Evolutionary conservation across 2,888 invertebrate genomes (phyloP).

Genomic region (Cerceris rybyensis): DNA sequence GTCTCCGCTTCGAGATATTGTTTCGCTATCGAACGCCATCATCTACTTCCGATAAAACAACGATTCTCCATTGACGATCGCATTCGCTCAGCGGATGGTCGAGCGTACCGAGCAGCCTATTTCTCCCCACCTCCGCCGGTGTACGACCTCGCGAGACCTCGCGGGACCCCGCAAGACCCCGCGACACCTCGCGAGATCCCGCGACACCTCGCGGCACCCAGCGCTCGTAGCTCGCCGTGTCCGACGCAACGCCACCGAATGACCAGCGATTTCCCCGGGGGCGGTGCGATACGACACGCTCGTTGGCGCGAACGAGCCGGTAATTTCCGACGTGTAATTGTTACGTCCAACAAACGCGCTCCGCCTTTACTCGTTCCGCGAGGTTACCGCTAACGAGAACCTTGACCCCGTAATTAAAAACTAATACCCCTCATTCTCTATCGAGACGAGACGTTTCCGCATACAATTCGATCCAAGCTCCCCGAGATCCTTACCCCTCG

Average conservation of each 20-base stretch:
- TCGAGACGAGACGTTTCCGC: conserved; percentile 26
- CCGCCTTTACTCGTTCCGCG: conserved; percentile 28
- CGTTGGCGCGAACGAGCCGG: conserved; percentile 2
- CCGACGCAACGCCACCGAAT: not conserved
- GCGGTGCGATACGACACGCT: not conserved
- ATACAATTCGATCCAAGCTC: not conserved
- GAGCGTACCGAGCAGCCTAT: no score
- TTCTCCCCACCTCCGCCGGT: no score
- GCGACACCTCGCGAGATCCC: no score
- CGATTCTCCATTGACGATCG: no score
- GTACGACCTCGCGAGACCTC: no score
- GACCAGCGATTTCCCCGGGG: not conserved
- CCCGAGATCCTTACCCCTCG: not conserved
- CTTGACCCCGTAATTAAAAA: conserved; percentile 43
- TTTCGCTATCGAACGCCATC: no score
- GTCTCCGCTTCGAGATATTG: no score
- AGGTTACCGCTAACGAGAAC: conserved; percentile 18
- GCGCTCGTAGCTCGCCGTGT: no score
- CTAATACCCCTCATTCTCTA: conserved; percentile 44
- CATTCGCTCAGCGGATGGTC: no score
- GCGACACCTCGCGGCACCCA: no score
- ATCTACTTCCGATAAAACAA: no score
- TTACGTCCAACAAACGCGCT: conserved; percentile 8
- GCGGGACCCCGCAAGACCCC: no score
- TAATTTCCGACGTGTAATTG: conserved; percentile 29